Percentiles rank a stretch among this genome's conserved stretches.
Evolutionary conservation across 2,888 invertebrate species (phyloP).

Genomic region (Smittia sp.): DNA sequence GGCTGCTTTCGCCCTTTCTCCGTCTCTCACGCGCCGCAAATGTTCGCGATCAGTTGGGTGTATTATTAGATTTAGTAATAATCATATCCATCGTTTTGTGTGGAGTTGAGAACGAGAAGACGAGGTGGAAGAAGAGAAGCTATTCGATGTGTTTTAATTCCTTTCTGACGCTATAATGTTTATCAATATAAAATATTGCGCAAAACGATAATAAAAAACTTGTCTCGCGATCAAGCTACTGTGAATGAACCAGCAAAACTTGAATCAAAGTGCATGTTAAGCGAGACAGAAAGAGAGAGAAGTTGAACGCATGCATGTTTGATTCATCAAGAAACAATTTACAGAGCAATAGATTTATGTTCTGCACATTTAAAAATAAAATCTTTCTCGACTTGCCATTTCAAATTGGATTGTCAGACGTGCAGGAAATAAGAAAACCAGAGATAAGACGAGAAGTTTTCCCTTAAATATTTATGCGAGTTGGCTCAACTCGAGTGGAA

Average conservation of each 20-base stretch:
- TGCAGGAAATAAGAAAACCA: neutral
- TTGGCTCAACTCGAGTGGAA: no score
- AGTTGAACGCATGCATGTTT: slow-evolving; percentile 14
- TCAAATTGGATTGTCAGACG: neutral
- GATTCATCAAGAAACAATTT: slow-evolving; percentile 22
- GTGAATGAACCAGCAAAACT: neutral
- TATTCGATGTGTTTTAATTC: neutral
- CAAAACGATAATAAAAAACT: neutral
- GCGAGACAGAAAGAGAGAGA: neutral
- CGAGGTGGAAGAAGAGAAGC: neutral
- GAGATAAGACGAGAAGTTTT: no score
- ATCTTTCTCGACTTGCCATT: neutral
- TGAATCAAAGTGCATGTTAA: neutral
- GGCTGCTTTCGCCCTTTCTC: neutral
- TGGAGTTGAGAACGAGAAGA: neutral
- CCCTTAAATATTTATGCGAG: no score
- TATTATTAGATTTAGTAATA: slow-evolving; percentile 21
- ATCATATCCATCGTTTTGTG: slow-evolving; percentile 10
- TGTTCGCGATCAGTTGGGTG: slow-evolving; percentile 22
- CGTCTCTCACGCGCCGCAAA: slow-evolving; percentile 11
- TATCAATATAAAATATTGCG: neutral
- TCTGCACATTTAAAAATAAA: neutral
- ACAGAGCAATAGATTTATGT: slow-evolving; percentile 13
- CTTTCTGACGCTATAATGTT: neutral
- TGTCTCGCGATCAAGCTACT: neutral